These are phyloP conservation scores for Belgica antarctica DNA, from an alignment of 2,888 invertebrate genomes.

Conservation along the genomic window DNA sequence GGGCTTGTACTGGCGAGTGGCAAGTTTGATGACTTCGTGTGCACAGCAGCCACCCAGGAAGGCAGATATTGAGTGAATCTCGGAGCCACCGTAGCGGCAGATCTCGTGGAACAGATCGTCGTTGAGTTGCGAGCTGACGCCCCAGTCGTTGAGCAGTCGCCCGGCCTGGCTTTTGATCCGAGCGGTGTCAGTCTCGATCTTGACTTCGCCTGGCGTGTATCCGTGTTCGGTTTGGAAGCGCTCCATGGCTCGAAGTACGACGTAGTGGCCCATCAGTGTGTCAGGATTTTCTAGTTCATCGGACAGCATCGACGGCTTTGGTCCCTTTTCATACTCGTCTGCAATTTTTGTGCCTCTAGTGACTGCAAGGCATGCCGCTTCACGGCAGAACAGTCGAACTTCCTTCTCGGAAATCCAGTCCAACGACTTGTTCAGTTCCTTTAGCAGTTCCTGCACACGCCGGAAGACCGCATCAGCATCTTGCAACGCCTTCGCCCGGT, in stretches of 20 bases:
- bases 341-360: constrained; percentile 76
- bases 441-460: constrained; percentile 75
- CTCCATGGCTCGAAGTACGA: constrained; percentile 86
- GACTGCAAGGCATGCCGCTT: constrained; percentile 76
- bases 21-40: constrained; percentile 92
- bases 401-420: constrained; percentile 74
- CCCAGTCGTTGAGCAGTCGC: constrained; percentile 83
- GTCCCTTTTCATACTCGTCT: constrained; percentile 73
- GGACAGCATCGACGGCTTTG: constrained; percentile 60
- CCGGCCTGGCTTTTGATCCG: constrained; percentile 73
- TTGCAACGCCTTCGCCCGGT: constrained; percentile 75
- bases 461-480: constrained; percentile 81
- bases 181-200: constrained; percentile 86
- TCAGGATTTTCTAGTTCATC: constrained; percentile 78
- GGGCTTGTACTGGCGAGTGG: constrained; percentile 95
- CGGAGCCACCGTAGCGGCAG: constrained; percentile 91
- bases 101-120: constrained; percentile 95
- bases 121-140: constrained; percentile 72
- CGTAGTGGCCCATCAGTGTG: constrained; percentile 83
- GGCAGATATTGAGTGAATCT: constrained; percentile 91
- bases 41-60: constrained; percentile 90
- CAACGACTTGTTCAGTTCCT: constrained; percentile 72
- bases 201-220: constrained; percentile 83
- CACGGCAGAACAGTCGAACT: constrained; percentile 83
- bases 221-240: constrained; percentile 85